Conservation (phyloP, 2,888 invertebrate genomes). For the Drepanosiphum platanoidis region DNA sequence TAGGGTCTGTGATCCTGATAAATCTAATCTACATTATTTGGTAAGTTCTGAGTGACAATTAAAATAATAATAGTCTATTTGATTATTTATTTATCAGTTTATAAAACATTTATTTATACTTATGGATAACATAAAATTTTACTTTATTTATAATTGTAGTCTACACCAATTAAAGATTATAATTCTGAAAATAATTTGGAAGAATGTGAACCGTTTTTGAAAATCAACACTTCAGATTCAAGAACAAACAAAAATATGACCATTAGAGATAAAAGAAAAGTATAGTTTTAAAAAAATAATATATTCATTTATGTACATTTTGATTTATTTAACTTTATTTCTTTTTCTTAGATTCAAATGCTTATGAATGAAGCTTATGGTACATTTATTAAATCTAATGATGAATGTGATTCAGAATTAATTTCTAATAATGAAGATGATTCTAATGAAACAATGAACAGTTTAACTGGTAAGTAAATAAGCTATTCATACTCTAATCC, state of each 20-base stretch:
- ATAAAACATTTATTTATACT: conserved; percentile 28
- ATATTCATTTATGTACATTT: neutral
- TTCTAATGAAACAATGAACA: conserved; percentile 64
- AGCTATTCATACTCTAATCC: neutral
- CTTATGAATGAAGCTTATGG: conserved; percentile 67
- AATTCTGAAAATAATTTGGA: conserved; percentile 36
- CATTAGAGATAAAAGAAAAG: conserved; percentile 58
- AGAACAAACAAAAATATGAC: conserved; percentile 44
- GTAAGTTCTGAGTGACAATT: conserved; percentile 60
- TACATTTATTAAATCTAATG: conserved; percentile 63
- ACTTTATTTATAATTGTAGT: conserved; percentile 44
- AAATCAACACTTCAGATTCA: conserved; percentile 23
- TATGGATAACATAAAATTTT: neutral
- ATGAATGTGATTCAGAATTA: conserved; percentile 67
- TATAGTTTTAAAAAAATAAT: conserved; percentile 8
- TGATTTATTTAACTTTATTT: neutral
- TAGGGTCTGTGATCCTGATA: conserved; percentile 43
- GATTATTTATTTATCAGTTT: conserved; percentile 22
- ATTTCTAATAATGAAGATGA: conserved; percentile 66
- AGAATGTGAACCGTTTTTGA: conserved; percentile 29
- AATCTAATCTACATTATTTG: conserved; percentile 63
- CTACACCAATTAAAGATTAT: conserved; percentile 44
- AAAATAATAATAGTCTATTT: conserved; percentile 27
- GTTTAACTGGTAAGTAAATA: conserved; percentile 29
- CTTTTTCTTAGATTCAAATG: conserved; percentile 65